These are phyloP conservation scores for Lordiphosa collinella DNA, from an alignment of 1,140 invertebrate genomes.

Conservation along the genomic window DNA sequence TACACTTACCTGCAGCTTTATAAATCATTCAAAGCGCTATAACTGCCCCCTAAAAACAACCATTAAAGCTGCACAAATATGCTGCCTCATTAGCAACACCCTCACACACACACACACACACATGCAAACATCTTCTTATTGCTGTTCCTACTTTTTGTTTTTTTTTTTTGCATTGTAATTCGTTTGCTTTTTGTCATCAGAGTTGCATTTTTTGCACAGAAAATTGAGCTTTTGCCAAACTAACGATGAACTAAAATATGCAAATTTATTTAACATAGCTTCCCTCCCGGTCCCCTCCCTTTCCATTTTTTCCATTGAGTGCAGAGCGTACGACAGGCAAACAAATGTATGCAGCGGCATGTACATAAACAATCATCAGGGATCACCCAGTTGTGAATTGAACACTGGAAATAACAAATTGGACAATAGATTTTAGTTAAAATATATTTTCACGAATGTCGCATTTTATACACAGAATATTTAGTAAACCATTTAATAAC, in stretches of 20 bases:
- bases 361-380: conserved; percentile 49
- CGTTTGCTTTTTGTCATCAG: conserved; percentile 60
- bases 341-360: conserved; percentile 37
- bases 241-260: conserved; percentile 75
- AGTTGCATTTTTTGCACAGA: conserved; percentile 63
- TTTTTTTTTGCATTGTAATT: conserved; percentile 54
- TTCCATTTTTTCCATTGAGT: neutral
- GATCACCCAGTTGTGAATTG: conserved; percentile 22
- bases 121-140: conserved; percentile 28
- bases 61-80: conserved; percentile 23
- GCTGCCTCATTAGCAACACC: conserved; percentile 56
- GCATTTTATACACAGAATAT: too few species aligned
- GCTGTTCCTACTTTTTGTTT: conserved; percentile 5
- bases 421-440: neutral
- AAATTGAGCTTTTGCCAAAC: conserved; percentile 73
- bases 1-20: conserved; percentile 31
- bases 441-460: neutral
- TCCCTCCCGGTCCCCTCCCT: conserved; percentile 14
- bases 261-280: conserved; percentile 70
- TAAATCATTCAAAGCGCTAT: conserved; percentile 45
- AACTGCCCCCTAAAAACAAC: neutral
- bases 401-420: conserved; percentile 2
- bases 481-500: too few species aligned
- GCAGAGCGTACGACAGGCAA: neutral
- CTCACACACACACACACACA: too few species aligned